A percentile compares a stretch with the other conserved stretches of the same genome.
These are phyloP conservation scores for Spea multiplicata DNA, from an alignment of 2,113 vertebrate genomes.

Conservation along the genomic window DNA sequence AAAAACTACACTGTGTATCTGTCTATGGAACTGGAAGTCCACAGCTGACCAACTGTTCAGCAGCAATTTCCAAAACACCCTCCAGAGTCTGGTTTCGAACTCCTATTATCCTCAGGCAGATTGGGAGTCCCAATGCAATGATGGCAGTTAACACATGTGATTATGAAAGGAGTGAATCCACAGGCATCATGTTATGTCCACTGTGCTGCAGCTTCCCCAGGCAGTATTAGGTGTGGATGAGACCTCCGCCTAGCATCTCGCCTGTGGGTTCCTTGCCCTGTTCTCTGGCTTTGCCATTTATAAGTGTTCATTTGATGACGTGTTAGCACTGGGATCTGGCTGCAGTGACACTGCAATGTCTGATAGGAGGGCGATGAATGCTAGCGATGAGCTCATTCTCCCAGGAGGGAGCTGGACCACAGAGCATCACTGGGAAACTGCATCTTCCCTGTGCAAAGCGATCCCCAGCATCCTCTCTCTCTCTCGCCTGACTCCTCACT, in stretches of 20 bases:
- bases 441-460: conserved; percentile 50
- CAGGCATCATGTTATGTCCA: too few species aligned
- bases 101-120: too few species aligned
- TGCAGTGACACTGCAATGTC: conserved; percentile 68
- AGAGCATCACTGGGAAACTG: conserved; percentile 53
- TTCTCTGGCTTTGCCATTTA: conserved; percentile 13
- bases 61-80: too few species aligned
- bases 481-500: conserved; percentile 53
- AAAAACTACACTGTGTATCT: too few species aligned
- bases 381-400: conserved; percentile 58
- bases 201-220: too few species aligned
- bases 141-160: too few species aligned
- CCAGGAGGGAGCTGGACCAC: conserved; percentile 57
- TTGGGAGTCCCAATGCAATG: too few species aligned
- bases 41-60: too few species aligned
- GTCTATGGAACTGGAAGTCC: too few species aligned
- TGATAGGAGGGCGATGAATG: conserved; percentile 58
- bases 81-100: too few species aligned
- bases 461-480: conserved; percentile 41
- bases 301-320: conserved; percentile 57
- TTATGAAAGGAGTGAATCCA: too few species aligned
- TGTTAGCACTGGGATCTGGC: conserved; percentile 56
- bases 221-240: too few species aligned
- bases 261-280: not conserved
- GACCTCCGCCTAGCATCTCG: not conserved